Evolutionary conservation across 2,113 vertebrate species (phyloP).

Genomic region (Gallinago jamesoni): DNA sequence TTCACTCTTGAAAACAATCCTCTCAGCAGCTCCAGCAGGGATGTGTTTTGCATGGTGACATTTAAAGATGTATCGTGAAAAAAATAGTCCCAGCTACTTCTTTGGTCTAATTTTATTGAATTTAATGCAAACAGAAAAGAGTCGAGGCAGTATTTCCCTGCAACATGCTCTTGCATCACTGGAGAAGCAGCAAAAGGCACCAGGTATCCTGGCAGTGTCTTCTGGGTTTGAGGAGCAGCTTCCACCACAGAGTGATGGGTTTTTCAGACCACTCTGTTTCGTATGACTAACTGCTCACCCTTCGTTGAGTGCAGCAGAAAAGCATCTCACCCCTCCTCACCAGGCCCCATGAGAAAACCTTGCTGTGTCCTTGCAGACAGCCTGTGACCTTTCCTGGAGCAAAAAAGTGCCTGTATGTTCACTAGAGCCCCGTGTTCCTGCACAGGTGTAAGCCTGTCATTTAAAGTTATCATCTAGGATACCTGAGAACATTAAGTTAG

Average conservation of each 20-base stretch:
- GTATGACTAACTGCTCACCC: not conserved
- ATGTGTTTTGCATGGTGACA: not conserved
- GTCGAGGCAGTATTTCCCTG: not conserved
- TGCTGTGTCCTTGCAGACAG: not conserved
- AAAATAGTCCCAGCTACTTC: not conserved
- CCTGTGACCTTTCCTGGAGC: not conserved
- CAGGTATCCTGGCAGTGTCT: not conserved
- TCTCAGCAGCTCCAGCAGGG: not conserved
- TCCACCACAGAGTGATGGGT: not conserved
- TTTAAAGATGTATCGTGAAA: not conserved
- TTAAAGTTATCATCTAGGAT: not conserved
- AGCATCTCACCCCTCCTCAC: not conserved
- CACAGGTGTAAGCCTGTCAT: not conserved
- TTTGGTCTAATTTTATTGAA: not conserved
- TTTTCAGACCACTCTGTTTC: not conserved
- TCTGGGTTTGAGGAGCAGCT: not conserved
- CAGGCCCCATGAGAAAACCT: not conserved
- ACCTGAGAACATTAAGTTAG: not conserved
- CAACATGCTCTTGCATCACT: not conserved
- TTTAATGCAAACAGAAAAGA: not conserved
- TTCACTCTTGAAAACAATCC: not conserved
- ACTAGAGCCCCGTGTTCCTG: not conserved
- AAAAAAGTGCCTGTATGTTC: not conserved
- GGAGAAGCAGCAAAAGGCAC: not conserved
- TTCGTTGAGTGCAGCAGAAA: not conserved